Conservation (phyloP, 2,113 vertebrate genomes). For the Mus spicilegus region DNA sequence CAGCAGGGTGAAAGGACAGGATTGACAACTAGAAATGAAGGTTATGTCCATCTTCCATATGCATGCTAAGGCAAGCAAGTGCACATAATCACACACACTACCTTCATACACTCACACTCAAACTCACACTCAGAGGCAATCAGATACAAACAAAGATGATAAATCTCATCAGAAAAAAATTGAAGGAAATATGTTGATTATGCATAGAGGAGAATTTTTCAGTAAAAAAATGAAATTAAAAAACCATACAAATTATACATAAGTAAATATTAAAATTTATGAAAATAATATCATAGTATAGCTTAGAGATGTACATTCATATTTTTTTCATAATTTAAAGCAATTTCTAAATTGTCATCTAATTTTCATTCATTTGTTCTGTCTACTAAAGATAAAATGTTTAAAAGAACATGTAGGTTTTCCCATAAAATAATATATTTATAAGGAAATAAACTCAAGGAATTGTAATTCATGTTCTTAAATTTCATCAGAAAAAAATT, state of each 20-base stretch:
- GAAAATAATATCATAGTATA: not conserved
- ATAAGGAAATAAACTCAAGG: constrained; percentile 46
- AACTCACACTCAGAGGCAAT: not conserved
- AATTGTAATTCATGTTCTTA: constrained; percentile 61
- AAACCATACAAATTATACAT: not conserved
- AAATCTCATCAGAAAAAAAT: too few relatives aligned
- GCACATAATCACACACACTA: too few relatives aligned
- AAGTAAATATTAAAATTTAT: not conserved
- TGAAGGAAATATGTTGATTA: too few relatives aligned
- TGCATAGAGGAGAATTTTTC: too few relatives aligned
- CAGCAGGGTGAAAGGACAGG: too few relatives aligned
- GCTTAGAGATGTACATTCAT: not conserved
- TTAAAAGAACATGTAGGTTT: constrained; percentile 24
- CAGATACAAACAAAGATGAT: too few relatives aligned
- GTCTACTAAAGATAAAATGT: constrained; percentile 19
- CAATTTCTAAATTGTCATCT: not conserved
- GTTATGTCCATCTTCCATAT: not conserved
- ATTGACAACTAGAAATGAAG: not conserved
- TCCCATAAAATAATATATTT: constrained; percentile 50
- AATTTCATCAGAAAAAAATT: not conserved
- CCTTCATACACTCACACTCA: not conserved
- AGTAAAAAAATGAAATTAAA: too few relatives aligned
- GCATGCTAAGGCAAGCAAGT: not conserved
- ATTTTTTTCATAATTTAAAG: not conserved
- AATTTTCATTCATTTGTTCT: constrained; percentile 30